Evolutionary conservation across 2,888 invertebrate species (phyloP).

Genomic region (Aplocera efformata): DNA sequence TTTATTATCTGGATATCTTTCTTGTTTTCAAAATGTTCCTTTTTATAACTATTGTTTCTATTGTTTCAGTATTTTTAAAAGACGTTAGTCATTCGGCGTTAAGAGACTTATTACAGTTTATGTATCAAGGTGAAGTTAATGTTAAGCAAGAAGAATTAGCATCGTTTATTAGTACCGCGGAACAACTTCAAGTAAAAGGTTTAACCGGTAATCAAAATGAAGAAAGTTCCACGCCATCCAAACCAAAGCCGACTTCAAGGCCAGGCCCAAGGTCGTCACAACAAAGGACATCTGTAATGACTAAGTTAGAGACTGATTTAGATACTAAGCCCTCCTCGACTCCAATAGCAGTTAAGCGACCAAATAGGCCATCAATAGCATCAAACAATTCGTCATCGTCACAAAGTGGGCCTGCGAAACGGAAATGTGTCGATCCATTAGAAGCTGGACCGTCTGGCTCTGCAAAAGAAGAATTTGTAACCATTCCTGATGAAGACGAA

Average conservation of each 20-base stretch:
- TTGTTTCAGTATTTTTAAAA: conserved; percentile 83
- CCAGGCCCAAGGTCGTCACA: conserved; percentile 84
- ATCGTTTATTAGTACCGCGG: conserved; percentile 86
- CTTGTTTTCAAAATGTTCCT: too few relatives aligned
- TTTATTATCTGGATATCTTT: conserved; percentile 3
- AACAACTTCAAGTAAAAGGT: conserved; percentile 86
- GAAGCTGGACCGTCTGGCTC: conserved; percentile 82
- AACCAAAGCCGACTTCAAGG: conserved; percentile 80
- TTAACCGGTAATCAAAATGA: conserved; percentile 83
- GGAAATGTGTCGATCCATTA: conserved; percentile 81
- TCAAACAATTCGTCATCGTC: conserved; percentile 81
- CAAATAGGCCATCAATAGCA: conserved; percentile 83
- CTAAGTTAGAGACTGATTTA: conserved; percentile 82
- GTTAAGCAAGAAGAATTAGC: conserved; percentile 86
- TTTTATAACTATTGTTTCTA: conserved; percentile 11
- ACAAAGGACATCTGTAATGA: conserved; percentile 82
- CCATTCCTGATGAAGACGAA: conserved; percentile 77
- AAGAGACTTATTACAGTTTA: conserved; percentile 85
- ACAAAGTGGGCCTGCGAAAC: conserved; percentile 80
- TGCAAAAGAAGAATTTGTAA: conserved; percentile 76
- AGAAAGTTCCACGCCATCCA: conserved; percentile 79
- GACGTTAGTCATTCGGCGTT: conserved; percentile 85
- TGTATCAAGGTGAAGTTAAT: conserved; percentile 87
- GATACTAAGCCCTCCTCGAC: conserved; percentile 83
- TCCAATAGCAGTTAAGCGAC: conserved; percentile 82